Evolutionary conservation across 2,888 invertebrate genomes (phyloP), one percentile per base, ranked within the genome.

Genomic region (Brachypterus glaber): DNA sequence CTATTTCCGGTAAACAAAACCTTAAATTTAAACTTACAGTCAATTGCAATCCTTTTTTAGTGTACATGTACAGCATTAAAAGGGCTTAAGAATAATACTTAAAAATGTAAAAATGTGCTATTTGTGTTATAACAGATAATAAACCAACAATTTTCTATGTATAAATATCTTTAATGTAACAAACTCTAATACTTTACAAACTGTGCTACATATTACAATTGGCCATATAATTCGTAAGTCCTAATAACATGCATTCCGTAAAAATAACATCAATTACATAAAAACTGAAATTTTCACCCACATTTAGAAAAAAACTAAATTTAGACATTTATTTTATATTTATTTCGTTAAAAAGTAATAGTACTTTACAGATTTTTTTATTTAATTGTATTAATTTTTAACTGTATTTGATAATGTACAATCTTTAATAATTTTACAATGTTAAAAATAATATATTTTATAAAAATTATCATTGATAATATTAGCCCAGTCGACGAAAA

Each of bases 121-220:
- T n/a, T n/a, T n/a, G n/a, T n/a, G n/a, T n/a, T n/a, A n/a, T n/a
- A n/a, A n/a, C n/a, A n/a, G 27, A 27, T 27, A 27, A 27, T 27
- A 13, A 11, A 27, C 8, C 8, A 9, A 27, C 4, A 11, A 11
- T 11, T 24, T 33, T 39, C 37, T 45, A 43, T 40, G 43, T 43
- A 43, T 46, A 40, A 41, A 47, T 44, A 47, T 46, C 40, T 49
- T 49, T 43, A 47, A 42, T 49, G 46, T 46, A 43, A 46, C 44
- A 42, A 41, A 44, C 42, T 43, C 43, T 45, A 44, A 39, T 49
- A 50, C 43, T 45, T 46, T 46, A 46, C 43, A 46, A 46, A 46
- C 46, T 46, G 47, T 48, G 47, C 47, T 50, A 48, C 46, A 44
- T 45, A 39, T 46, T 47, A 49, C 49, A 46, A 46, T 49, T 51